Percentiles rank a stretch among this genome's conserved stretches.
phyloP scores from a whole-genome alignment of 2,113 vertebrate genomes.

The Pithys albifrons region DNA sequence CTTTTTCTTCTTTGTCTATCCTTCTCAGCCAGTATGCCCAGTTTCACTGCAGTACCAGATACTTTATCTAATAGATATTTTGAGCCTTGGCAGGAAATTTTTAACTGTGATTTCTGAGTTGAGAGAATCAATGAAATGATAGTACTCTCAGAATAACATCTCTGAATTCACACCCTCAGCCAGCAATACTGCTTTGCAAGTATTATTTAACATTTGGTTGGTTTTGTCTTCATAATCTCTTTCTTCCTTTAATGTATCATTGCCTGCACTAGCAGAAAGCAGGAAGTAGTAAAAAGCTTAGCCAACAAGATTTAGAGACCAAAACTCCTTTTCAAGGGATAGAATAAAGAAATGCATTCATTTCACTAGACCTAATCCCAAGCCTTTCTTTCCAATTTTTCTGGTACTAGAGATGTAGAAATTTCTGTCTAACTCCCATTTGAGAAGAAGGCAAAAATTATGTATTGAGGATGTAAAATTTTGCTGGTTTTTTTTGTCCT shows the following conservation, averaged over 20 bases:
- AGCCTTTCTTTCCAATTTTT: background rate
- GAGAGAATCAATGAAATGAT: background rate
- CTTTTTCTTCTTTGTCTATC: background rate
- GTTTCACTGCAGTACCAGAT: background rate
- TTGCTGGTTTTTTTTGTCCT: background rate
- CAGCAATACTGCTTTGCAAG: background rate
- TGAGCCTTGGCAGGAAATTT: background rate
- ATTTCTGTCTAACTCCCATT: background rate
- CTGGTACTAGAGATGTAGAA: background rate
- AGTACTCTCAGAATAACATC: background rate
- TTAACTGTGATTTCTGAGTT: constrained; percentile 7
- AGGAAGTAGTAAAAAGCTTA: background rate
- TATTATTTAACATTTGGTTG: background rate
- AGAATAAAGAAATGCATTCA: background rate
- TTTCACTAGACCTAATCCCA: background rate
- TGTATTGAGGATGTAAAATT: background rate
- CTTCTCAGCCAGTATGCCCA: background rate
- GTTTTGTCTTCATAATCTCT: background rate
- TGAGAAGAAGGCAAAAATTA: background rate
- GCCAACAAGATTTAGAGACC: background rate
- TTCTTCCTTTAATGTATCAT: background rate
- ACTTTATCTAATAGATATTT: background rate
- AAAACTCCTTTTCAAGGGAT: background rate
- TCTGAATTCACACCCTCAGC: background rate
- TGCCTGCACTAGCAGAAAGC: background rate